Percentiles rank a stretch among this genome's conserved stretches.
These are phyloP conservation scores for Notamacropus eugenii DNA, from an alignment of 2,797 vertebrate genomes.

Conservation along the genomic window DNA sequence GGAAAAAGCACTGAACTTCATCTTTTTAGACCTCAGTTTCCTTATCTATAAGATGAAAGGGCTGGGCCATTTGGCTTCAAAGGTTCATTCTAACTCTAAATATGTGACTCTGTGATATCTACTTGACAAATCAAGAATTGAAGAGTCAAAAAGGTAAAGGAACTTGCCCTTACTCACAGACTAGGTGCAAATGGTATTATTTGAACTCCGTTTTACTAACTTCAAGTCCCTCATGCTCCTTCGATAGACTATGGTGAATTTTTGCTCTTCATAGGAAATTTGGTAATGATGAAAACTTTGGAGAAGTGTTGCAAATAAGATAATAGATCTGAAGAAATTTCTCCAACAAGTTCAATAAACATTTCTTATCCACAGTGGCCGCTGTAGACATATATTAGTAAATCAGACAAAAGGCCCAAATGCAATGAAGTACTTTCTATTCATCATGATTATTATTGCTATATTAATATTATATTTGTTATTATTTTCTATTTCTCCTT, in stretches of 20 bases:
- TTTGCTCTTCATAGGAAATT: neutral
- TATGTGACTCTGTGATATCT: neutral
- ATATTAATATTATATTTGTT: neutral
- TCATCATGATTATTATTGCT: neutral
- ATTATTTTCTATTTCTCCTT: neutral
- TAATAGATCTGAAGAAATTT: neutral
- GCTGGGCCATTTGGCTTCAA: neutral
- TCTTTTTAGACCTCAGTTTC: neutral
- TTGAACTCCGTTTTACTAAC: neutral
- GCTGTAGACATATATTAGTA: neutral
- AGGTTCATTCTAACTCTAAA: neutral
- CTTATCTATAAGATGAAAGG: neutral
- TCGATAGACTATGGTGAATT: neutral
- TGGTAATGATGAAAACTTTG: neutral
- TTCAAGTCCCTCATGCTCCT: neutral
- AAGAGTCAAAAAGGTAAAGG: neutral
- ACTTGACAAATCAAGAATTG: neutral
- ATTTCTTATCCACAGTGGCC: neutral
- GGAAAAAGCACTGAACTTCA: neutral
- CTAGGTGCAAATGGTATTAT: neutral
- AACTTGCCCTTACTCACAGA: neutral
- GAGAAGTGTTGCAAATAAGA: neutral
- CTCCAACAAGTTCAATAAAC: neutral
- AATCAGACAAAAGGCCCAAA: neutral
- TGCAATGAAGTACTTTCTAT: neutral